A percentile compares a stretch with the other conserved stretches of the same genome.
Evolutionary conservation across 1,140 invertebrate species (phyloP).

Genomic region (Drosophila parvula): DNA sequence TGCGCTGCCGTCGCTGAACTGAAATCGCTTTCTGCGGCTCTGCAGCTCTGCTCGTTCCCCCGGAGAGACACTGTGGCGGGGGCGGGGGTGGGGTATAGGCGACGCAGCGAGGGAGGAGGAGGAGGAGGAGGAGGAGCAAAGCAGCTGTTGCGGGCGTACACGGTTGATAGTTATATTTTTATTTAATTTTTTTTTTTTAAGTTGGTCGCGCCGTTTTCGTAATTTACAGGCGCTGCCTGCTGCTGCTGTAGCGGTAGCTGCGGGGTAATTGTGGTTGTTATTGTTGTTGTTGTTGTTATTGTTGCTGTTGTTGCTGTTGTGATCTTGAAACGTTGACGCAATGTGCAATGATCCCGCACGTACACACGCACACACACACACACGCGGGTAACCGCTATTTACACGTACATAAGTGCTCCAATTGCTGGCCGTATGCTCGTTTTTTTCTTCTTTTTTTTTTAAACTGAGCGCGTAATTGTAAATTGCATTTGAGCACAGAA

Average conservation of each 20-base stretch:
- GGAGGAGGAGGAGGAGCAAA: conserved; percentile 5
- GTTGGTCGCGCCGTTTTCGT: conserved; percentile 51
- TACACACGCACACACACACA: conserved; percentile 43
- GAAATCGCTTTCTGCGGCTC: conserved; percentile 57
- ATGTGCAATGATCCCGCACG: conserved; percentile 78
- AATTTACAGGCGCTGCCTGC: conserved; percentile 36
- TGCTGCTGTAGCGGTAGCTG: neutral
- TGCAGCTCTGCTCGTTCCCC: conserved; percentile 40
- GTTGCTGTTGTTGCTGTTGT: conserved; percentile 44
- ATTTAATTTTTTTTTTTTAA: conserved; percentile 15
- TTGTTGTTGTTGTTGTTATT: conserved; percentile 53
- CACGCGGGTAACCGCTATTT: conserved; percentile 9
- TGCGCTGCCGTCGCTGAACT: conserved; percentile 75
- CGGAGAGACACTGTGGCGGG: conserved; percentile 1
- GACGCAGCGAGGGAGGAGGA: neutral
- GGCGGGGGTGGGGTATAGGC: neutral
- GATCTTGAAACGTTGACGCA: conserved; percentile 81
- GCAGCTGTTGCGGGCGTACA: conserved; percentile 44
- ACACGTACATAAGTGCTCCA: conserved; percentile 48
- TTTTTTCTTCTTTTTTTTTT: conserved; percentile 68
- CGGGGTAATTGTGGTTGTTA: conserved; percentile 32
- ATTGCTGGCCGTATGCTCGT: conserved; percentile 50
- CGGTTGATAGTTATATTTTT: conserved; percentile 50
- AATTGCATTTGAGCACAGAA: conserved; percentile 78
- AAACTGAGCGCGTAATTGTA: conserved; percentile 78